Conservation (phyloP, 1,140 invertebrate species). For the Nymphalis io region DNA sequence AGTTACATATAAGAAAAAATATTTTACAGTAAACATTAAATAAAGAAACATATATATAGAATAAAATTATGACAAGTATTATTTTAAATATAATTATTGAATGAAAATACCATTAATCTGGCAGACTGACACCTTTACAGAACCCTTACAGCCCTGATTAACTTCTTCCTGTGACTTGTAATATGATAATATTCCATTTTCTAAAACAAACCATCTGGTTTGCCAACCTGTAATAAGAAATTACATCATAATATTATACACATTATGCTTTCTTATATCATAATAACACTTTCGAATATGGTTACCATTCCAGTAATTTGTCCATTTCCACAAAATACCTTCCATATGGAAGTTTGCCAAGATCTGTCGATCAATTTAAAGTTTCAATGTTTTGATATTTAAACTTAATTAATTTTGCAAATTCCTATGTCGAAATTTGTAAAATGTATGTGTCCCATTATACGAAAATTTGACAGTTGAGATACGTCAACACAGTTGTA, state of each 20-base stretch:
- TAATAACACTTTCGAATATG: constrained; percentile 16
- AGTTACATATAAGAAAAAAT: no score
- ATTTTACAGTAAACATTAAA: background rate
- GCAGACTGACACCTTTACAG: constrained; percentile 90
- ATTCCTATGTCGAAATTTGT: constrained; percentile 2
- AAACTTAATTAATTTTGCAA: constrained; percentile 2
- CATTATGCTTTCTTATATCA: constrained; percentile 10
- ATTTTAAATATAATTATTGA: background rate
- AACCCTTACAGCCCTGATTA: constrained; percentile 91
- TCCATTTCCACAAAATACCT: constrained; percentile 91
- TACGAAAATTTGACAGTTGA: constrained; percentile 1
- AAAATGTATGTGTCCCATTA: background rate
- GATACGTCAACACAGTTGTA: background rate
- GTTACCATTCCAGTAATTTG: constrained; percentile 92
- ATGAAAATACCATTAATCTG: constrained; percentile 86
- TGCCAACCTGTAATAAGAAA: constrained; percentile 86
- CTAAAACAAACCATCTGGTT: constrained; percentile 91
- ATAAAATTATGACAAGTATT: constrained; percentile 23
- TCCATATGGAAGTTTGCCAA: constrained; percentile 73
- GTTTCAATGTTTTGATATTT: constrained; percentile 14
- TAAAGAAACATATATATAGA: background rate
- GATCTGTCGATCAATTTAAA: background rate
- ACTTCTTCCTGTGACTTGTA: constrained; percentile 92
- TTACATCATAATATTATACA: constrained; percentile 11
- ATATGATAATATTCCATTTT: constrained; percentile 90